Percentiles rank a stretch among this genome's conserved stretches.
These are phyloP conservation scores for Coptodon rendalli DNA, from an alignment of 2,113 vertebrate genomes.

Conservation along the genomic window DNA sequence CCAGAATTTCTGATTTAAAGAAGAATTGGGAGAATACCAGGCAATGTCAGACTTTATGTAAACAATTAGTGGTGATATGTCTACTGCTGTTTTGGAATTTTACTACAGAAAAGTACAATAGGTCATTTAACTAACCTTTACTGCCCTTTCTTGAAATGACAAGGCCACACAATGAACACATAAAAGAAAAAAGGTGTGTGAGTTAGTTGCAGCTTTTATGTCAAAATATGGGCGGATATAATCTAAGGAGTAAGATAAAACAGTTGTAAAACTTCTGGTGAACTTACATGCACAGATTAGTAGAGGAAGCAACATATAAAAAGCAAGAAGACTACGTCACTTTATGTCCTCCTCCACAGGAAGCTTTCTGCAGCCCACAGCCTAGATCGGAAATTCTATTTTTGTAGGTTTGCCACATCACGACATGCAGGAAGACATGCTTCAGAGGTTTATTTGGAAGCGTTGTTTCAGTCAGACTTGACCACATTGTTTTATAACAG, in stretches of 20 bases:
- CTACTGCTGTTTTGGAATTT: neutral
- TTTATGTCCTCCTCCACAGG: constrained; percentile 58
- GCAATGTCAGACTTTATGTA: neutral
- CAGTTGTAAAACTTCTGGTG: neutral
- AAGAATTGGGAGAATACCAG: neutral
- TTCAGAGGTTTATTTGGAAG: neutral
- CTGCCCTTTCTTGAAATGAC: neutral
- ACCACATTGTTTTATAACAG: constrained; percentile 3
- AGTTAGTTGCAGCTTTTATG: neutral
- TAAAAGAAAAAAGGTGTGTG: neutral
- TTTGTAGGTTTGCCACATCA: neutral
- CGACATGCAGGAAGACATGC: neutral
- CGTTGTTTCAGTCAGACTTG: neutral
- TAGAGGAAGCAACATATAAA: neutral
- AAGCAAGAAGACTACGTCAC: neutral
- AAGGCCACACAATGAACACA: neutral
- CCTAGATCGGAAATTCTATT: constrained; percentile 25
- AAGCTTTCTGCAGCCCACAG: constrained; percentile 32
- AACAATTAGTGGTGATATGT: neutral
- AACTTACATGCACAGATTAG: neutral
- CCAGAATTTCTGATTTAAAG: neutral
- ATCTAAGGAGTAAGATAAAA: neutral
- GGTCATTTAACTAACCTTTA: neutral
- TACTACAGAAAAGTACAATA: neutral
- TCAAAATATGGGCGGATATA: neutral